Percentiles rank a stretch among this genome's conserved stretches.
Conservation (phyloP, 1,140 invertebrate species). For the Calliphora vicina region DNA sequence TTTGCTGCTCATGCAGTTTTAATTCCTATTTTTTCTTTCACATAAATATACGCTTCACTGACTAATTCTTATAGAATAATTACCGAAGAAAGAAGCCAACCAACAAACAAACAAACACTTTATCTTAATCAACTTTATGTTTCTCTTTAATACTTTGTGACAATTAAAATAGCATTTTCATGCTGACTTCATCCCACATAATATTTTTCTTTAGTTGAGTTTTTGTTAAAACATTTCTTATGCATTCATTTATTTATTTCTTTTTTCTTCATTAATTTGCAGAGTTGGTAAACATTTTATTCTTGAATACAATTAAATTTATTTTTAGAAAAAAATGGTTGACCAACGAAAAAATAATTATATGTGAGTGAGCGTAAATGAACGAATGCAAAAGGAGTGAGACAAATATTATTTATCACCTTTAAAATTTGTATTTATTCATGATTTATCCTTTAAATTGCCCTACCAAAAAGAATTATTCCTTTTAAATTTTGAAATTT, state of each 20-base stretch:
- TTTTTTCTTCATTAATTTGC: background rate
- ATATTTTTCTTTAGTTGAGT: background rate
- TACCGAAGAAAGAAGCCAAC: background rate
- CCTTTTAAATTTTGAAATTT: too few species aligned
- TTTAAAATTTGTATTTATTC: too few species aligned
- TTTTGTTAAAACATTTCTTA: too few species aligned
- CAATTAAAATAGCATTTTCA: constrained; percentile 1
- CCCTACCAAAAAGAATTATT: too few species aligned
- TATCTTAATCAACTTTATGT: background rate
- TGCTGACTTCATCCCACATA: background rate
- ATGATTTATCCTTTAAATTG: too few species aligned
- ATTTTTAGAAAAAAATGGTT: too few species aligned
- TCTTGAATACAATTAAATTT: too few species aligned
- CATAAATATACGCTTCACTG: background rate
- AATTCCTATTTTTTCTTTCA: background rate
- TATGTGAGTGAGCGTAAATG: too few species aligned
- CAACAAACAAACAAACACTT: background rate
- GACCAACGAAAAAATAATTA: too few species aligned
- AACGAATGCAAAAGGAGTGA: too few species aligned
- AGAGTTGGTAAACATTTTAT: too few species aligned
- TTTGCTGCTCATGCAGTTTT: background rate
- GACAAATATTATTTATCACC: too few species aligned
- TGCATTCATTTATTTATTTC: background rate
- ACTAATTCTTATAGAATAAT: background rate
- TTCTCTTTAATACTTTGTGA: background rate